A percentile compares a stretch with the other conserved stretches of the same genome.
Conservation (phyloP, 2,797 vertebrate genomes). For the Tamandua tetradactyla region DNA sequence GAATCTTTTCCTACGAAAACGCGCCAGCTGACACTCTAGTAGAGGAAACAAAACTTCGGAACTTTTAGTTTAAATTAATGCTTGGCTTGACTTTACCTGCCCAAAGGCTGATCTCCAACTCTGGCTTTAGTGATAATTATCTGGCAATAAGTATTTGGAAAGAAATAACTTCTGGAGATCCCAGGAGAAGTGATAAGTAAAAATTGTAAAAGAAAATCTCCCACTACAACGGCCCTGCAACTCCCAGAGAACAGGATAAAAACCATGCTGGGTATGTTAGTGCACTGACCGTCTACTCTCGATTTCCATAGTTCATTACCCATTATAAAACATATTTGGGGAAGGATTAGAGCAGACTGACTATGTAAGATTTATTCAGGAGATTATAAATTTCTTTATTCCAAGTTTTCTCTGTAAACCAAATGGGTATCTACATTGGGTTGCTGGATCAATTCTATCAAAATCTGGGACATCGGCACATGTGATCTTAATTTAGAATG, state of each 20-base stretch:
- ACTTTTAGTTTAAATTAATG: neutral
- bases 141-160: too few species aligned
- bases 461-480: neutral
- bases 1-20: neutral
- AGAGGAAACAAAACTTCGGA: neutral
- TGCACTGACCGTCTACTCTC: fast-evolving
- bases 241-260: neutral
- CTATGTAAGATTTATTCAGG: neutral
- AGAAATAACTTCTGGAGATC: neutral
- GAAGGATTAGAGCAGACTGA: neutral
- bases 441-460: neutral
- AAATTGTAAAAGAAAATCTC: neutral
- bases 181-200: neutral
- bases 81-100: neutral
- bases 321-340: neutral
- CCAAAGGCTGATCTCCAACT: neutral
- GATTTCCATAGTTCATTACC: neutral
- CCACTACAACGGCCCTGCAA: too few species aligned
- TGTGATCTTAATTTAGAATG: fast-evolving
- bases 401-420: neutral
- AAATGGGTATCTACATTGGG: neutral
- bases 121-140: neutral
- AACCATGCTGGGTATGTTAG: neutral
- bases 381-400: neutral
- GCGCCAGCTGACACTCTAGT: neutral